Evolutionary conservation across 2,888 invertebrate species (phyloP).

Genomic region (Cordilura impudica): DNA sequence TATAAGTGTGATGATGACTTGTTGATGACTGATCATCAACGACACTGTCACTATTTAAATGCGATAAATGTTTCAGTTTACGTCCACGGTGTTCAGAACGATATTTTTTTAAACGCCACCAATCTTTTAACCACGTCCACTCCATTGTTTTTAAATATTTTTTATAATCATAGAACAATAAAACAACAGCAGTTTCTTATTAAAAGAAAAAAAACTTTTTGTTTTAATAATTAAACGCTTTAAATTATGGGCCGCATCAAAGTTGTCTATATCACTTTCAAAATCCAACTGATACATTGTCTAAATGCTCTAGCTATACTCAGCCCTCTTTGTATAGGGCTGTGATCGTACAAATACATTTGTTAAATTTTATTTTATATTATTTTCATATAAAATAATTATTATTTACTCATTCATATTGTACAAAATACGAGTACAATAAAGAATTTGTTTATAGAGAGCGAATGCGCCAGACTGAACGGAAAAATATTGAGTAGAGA

Average conservation of each 20-base stretch:
- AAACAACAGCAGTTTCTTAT: constrained; percentile 1
- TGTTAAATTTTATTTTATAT: constrained; percentile 44
- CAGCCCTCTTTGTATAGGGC: constrained; percentile 2
- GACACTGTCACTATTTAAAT: constrained; percentile 10
- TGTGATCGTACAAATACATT: constrained; percentile 20
- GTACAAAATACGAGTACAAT: not conserved
- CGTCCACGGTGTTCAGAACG: constrained; percentile 43
- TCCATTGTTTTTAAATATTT: constrained; percentile 79
- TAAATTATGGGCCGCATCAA: not conserved
- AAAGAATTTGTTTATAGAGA: not conserved
- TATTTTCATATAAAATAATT: constrained; percentile 43
- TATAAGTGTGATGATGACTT: constrained; percentile 17
- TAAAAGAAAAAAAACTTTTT: constrained; percentile 16
- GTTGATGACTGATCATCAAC: constrained; percentile 14
- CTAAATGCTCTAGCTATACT: constrained; percentile 14
- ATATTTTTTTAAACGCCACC: constrained; percentile 86
- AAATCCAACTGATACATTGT: constrained; percentile 45
- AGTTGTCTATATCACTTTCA: constrained; percentile 34
- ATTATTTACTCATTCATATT: constrained; percentile 40
- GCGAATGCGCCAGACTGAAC: not conserved
- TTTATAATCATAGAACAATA: not conserved
- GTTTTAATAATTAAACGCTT: not conserved
- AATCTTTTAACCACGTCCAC: constrained; percentile 89
- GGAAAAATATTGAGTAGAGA: not conserved
- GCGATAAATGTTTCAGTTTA: constrained; percentile 57